Evolutionary conservation across 2,113 vertebrate genomes (phyloP).

Genomic region (Ochotona princeps): DNA sequence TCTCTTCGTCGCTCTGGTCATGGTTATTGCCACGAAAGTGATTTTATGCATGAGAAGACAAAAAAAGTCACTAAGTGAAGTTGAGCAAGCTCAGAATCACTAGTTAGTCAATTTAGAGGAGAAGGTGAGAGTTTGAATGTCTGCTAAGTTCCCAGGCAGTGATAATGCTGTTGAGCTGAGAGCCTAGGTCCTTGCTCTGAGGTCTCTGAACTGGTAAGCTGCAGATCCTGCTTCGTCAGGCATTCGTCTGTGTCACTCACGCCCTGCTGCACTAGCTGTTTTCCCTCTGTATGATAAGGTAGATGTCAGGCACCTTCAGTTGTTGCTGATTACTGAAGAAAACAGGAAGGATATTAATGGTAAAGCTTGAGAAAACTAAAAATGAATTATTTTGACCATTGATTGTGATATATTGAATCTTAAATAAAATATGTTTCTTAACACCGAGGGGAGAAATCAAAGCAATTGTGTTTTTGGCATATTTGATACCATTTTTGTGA

Average conservation of each 20-base stretch:
- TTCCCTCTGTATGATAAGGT: background rate
- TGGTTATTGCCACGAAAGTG: background rate
- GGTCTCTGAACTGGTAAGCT: background rate
- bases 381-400: background rate
- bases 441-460: background rate
- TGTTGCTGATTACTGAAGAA: background rate
- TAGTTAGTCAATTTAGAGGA: background rate
- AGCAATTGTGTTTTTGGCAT: background rate
- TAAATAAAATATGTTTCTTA: constrained; percentile 1
- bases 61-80: background rate
- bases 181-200: background rate
- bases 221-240: background rate
- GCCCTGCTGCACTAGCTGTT: background rate
- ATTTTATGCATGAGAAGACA: no score
- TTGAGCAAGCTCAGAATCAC: background rate
- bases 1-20: background rate
- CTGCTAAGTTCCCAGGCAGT: background rate
- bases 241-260: background rate
- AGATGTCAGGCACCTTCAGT: background rate
- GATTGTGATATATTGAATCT: constrained; percentile 20
- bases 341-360: background rate
- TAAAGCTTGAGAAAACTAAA: background rate
- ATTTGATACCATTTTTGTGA: background rate
- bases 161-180: background rate
- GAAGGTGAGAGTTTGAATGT: background rate